A percentile compares a stretch with the other conserved stretches of the same genome.
Conservation (phyloP, 2,113 vertebrate genomes). For the Brachypodius melanocephalos region DNA sequence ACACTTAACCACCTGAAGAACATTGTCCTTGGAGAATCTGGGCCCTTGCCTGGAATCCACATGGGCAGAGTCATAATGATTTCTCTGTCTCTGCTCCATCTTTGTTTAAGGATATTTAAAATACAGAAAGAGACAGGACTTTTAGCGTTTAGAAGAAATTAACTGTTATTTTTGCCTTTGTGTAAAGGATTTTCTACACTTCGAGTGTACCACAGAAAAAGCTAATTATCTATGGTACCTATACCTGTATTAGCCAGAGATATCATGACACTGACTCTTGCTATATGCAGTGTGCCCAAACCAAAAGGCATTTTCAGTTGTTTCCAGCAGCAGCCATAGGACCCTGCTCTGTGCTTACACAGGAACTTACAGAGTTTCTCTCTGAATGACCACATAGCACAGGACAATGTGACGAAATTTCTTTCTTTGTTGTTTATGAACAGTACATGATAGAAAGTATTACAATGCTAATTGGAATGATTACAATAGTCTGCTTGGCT, state of each 20-base stretch:
- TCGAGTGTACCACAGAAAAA: neutral
- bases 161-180: neutral
- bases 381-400: neutral
- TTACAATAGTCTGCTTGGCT: neutral
- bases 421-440: neutral
- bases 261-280: neutral
- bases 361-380: neutral
- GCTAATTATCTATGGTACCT: neutral
- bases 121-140: neutral
- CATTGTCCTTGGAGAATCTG: neutral
- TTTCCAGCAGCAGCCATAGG: neutral
- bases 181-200: neutral
- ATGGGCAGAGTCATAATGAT: neutral
- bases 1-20: slow-evolving; percentile 3
- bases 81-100: neutral
- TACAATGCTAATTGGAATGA: neutral
- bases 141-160: neutral
- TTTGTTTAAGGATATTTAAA: neutral
- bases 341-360: neutral
- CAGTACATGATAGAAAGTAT: neutral
- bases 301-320: neutral
- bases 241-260: neutral
- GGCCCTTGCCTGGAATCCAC: neutral
- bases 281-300: neutral
- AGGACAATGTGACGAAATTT: neutral